These are phyloP conservation scores for Gandaritis pyraliata DNA, from an alignment of 2,888 invertebrate species.

Conservation along the genomic window DNA sequence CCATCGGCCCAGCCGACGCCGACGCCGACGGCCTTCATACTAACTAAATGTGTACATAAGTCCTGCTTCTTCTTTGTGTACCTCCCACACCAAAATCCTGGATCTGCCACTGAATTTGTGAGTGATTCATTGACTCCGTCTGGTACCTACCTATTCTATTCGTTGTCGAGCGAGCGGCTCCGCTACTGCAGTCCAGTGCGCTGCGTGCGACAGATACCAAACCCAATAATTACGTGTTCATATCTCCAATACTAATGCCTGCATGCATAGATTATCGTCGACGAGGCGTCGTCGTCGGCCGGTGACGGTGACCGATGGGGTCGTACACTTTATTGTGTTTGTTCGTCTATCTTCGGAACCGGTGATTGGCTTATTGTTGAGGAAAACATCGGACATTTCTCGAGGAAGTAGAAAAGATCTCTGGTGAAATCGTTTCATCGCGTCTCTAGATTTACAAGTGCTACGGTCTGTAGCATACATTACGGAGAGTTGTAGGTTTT, in stretches of 20 bases:
- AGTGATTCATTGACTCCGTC: no score
- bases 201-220: conserved; percentile 15
- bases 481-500: no score
- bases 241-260: conserved; percentile 22
- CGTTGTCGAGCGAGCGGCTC: no score
- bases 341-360: conserved; percentile 16
- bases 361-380: conserved; percentile 1
- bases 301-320: conserved; percentile 9
- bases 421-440: not conserved
- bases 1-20: no score
- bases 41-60: no score
- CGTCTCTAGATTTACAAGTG: not conserved
- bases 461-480: no score
- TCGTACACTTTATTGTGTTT: conserved; percentile 20
- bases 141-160: no score
- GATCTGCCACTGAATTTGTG: no score
- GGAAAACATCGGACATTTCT: conserved; percentile 7
- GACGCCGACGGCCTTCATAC: no score
- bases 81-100: no score
- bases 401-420: not conserved
- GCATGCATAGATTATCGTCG: conserved; percentile 16
- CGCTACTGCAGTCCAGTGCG: not conserved
- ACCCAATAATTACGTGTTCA: conserved; percentile 20
- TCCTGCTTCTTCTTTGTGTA: no score
- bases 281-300: no score